Percentiles rank a stretch among this genome's conserved stretches.
phyloP scores from a whole-genome alignment of 2,888 invertebrate genomes.

The Apodemia zela region DNA sequence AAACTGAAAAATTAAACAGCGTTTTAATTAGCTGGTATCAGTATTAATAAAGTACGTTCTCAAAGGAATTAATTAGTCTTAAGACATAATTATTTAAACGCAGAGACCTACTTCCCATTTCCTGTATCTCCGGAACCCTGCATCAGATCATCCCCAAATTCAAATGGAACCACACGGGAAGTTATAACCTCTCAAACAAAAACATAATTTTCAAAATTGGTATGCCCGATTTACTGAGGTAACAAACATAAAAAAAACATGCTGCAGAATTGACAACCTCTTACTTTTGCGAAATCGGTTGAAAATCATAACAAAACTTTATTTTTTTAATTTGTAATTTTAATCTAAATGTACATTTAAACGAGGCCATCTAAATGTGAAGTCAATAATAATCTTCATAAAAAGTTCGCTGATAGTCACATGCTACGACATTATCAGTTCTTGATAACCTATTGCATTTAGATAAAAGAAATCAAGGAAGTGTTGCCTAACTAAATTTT shows the following conservation, averaged over 20 bases:
- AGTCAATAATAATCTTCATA: conserved; percentile 26
- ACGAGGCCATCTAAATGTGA: conserved; percentile 1
- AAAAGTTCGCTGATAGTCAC: conserved; percentile 60
- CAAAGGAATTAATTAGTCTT: conserved; percentile 1
- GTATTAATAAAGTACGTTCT: neutral
- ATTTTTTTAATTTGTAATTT: neutral
- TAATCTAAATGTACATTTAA: conserved; percentile 16
- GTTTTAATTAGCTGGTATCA: too few relatives aligned
- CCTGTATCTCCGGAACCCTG: too few relatives aligned
- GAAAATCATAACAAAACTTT: conserved; percentile 1
- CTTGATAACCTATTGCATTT: conserved; percentile 72
- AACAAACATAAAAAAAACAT: too few relatives aligned
- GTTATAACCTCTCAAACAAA: too few relatives aligned
- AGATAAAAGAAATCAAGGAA: conserved; percentile 67
- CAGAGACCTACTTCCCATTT: too few relatives aligned
- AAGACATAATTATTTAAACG: conserved; percentile 8
- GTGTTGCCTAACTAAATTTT: conserved; percentile 58
- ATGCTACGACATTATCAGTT: conserved; percentile 66
- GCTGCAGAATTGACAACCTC: too few relatives aligned
- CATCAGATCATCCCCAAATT: too few relatives aligned
- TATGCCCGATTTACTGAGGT: too few relatives aligned
- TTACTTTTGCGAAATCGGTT: too few relatives aligned
- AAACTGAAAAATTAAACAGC: too few relatives aligned
- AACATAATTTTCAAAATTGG: too few relatives aligned
- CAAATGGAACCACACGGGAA: too few relatives aligned